Base-by-base conservation (phyloP, 2,797 vertebrate genomes). In the Myotis vivesi region DNA sequence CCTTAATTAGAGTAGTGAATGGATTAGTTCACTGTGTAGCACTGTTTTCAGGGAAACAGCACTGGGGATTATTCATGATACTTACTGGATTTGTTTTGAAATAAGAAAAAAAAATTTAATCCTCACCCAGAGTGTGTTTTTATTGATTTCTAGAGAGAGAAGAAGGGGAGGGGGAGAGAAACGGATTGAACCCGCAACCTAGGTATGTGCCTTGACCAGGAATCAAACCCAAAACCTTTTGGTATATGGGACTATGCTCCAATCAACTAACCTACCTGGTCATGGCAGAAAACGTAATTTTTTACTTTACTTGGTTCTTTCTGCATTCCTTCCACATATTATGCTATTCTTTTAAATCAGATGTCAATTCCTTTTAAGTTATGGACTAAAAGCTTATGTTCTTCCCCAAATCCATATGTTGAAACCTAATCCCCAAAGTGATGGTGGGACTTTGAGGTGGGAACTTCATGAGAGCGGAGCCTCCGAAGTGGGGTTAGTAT, bases 291-390 rank as follows among this genome's bases (percentile, higher is more conserved):
- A 76, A 46, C 36, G 57, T 55, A 55, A 82, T 57, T 73, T 88
- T 33, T 41, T 3, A 71, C 23, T 86, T 68, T 87, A 69, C 90
- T 69, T 90, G 77, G 2, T 62, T 88, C 28, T 88, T 53, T 73
- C 15, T 76, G 6, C 19, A 73, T 68, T 77, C 15, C 17, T 66
- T 81, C 44, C 38, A 13, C n/a, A 41, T 79, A 59, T 75, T 80
- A 68, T 76, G 19, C 46, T 88, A 8, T 38, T 93, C 38, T 85
- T 94, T 79, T 87, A 73, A 94, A 20, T n/a, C 38, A 22, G 17
- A 79, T 57, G 8, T 25, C n/a, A 86, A 75, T 49, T 82, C 38
- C 38, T 86, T 86, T 83, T 77, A 36, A 23, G 17, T 68, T 66
- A 57, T 25, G 10, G 30, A 87, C 12, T 72, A 25, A 93, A 53